Base-by-base conservation (phyloP, 2,797 vertebrate genomes). In the Eupleurogrammus muticus region DNA sequence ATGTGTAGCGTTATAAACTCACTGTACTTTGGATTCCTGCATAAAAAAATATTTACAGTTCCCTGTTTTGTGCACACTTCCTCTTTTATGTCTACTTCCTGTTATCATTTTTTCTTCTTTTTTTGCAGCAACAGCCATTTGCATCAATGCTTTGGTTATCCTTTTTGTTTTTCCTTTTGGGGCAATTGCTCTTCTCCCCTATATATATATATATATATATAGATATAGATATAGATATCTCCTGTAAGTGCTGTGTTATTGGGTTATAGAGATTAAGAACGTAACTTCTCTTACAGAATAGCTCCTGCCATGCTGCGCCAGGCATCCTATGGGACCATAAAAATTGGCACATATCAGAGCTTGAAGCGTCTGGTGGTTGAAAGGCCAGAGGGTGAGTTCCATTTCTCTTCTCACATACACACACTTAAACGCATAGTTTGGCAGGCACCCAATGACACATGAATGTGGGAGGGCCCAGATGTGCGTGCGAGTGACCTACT, bases 291-390 rank as follows among this genome's bases (percentile, higher is more conserved):
- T 76, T 62, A 47, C 89, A 98, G 97, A 84, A 96, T 99, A 1
- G 95, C 96, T 38, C 97, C 97, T 0, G 97, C 97, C 0, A 92
- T 98, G 79, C 92, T 99, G 17, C 94, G 97, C 17, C 97, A 99
- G 80, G 97, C 97, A 2, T 99, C 97, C 0, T 99, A 99, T 2
- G 97, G 97, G 84, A 99, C 97, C 82, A 98, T 99, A 49, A 99
- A 99, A 92, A 98, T 99, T 19, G 97, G 97, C 57, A 98, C 97
- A 64, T 99, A 99, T 87, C 97, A 99, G 89, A 99, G 94, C 49
- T 79, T 99, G 59, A 99, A 99, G 90, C 92, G 95, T 17, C 90
- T 98, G 62, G 93, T 98, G 3, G 97, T 97, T 20, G 96, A 97
- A 63, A 94, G 93, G 32, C 95, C 97, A 36, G 97, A 99, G 93